A percentile compares a stretch with the other conserved stretches of the same genome.
phyloP scores from a whole-genome alignment of 2,797 vertebrate genomes.

The Erethizon dorsatum region DNA sequence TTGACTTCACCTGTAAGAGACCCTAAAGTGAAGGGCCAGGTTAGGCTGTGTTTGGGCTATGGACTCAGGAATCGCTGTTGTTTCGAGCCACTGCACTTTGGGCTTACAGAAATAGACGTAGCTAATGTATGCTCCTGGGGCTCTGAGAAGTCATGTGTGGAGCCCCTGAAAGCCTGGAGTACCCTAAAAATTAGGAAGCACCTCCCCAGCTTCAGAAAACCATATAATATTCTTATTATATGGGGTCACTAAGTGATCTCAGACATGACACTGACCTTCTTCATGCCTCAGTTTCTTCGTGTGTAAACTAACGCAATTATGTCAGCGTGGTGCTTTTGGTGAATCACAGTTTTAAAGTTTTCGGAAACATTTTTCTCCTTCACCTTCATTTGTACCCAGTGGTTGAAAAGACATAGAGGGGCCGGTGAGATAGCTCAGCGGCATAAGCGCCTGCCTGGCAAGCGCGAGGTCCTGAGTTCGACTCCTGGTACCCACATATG shows the following conservation, averaged over 20 bases:
- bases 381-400: not conserved
- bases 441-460: too few species aligned
- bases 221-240: not conserved
- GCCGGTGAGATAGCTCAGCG: too few species aligned
- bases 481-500: too few species aligned
- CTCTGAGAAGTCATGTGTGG: not conserved
- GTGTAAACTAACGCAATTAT: not conserved
- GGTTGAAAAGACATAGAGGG: not conserved
- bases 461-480: too few species aligned
- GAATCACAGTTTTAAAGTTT: not conserved
- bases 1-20: not conserved
- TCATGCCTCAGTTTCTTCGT: conserved; percentile 4
- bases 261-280: not conserved
- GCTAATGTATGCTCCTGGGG: not conserved
- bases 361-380: not conserved
- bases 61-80: not conserved
- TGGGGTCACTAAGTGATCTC: not conserved
- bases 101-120: not conserved
- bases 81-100: not conserved
- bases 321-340: not conserved
- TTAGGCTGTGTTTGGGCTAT: not conserved
- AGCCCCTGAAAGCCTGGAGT: not conserved
- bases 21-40: not conserved
- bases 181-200: not conserved
- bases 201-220: not conserved